These are phyloP conservation scores for Alethe diademata DNA, from an alignment of 2,113 vertebrate species.

Conservation along the genomic window DNA sequence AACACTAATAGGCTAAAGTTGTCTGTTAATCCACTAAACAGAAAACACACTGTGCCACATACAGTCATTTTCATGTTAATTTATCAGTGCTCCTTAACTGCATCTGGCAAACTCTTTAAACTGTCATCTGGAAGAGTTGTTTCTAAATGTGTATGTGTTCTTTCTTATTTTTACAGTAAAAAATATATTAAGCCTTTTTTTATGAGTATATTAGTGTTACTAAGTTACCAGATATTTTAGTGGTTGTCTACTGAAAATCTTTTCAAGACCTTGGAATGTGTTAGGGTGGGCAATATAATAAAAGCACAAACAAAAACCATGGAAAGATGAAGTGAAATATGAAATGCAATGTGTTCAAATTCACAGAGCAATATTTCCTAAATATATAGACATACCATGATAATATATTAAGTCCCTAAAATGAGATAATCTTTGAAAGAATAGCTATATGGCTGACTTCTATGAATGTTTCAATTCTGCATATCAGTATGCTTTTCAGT, in stretches of 20 bases:
- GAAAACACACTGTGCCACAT: background rate
- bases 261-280: background rate
- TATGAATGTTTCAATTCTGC: background rate
- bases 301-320: background rate
- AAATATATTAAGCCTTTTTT: background rate
- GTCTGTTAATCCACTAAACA: conserved; percentile 14
- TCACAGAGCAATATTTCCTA: background rate
- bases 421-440: background rate
- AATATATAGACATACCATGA: background rate
- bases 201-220: background rate
- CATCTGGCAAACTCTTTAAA: background rate
- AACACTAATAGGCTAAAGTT: background rate
- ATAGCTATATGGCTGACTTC: background rate
- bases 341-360: background rate
- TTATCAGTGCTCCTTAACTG: background rate
- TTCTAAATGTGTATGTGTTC: background rate
- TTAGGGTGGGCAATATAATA: background rate
- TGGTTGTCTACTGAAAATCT: background rate
- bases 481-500: background rate
- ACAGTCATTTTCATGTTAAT: background rate
- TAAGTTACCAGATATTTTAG: background rate
- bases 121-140: background rate
- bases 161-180: background rate
- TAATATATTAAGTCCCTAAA: background rate
- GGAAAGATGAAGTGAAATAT: background rate